Evolutionary conservation across 92 coral and sea anemone species (phyloP), one percentile per base, ranked within the genome.

Genomic region (Palythoa grandiflora): DNA sequence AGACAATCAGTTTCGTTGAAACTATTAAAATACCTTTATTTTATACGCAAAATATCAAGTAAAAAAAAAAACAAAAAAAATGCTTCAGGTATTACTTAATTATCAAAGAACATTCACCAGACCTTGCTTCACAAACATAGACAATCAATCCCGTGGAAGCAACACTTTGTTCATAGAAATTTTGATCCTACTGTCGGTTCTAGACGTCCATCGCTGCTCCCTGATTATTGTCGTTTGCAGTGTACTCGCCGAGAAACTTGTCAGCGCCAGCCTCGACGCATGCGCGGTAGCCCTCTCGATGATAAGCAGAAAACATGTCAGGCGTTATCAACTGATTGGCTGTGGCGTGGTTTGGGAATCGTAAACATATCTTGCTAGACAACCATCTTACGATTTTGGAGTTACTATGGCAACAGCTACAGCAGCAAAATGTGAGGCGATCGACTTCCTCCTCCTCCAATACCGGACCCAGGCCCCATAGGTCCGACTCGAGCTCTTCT

Each of bases 251-350:
- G 48, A 94, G 79, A 73, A 94, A 94, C 35, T 84, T 85, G 36
- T 94, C 96, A 11, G 92, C 93, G 44, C 92, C 93, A 40, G 94
- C 92, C 48, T 95, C 95, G 20, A 95, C 89, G 90, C 93, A 93
- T 71, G 95, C 93, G 53, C 98, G 94, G 61, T 95, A 95, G 52
- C 98, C 98, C 73, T 95, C 98, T 36, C 98, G 90, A 91, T 95
- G 98, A 83, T 95, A 95, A 3, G 92, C 93, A 55, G 97, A 91
- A 47, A 91, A 95, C 88, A 89, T 87, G 16, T 89, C 87, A 0
- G 98, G 91, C 17, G 98, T 95, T 57, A 93, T 93, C 78, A 95
- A 88, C 83, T 95, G 98, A 75, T 93, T 93, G 76, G 84, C 71
- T 0, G 98, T 95, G 59, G 89, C 83, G 21, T 93, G 90, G 59